Evolutionary conservation across 2,888 invertebrate species (phyloP), one percentile per base, ranked within the genome.

Genomic region (Iselma pallidipennis): DNA sequence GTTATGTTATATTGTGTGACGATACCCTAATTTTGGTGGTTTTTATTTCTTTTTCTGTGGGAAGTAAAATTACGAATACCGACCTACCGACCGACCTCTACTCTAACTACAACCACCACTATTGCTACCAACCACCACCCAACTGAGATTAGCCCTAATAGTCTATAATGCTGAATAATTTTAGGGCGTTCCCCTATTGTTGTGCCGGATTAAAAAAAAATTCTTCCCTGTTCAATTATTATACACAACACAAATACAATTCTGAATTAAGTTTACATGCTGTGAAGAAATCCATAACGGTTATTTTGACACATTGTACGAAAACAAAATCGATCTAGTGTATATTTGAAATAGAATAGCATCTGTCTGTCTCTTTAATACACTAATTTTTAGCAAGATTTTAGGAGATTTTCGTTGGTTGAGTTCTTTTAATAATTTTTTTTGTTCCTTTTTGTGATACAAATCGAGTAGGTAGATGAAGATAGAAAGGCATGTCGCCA

Each of bases 181-280:
- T 45, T 12, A 9, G 45, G 45, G 45, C 45, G 45, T 45, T 45
- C 45, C 42, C 45, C 45, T n/a, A 45, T 45, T 23, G 45, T 45
- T 45, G 12, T 10, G 23, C 10, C 45, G 45, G 45, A 45, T 45
- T 45, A 45, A 23, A 45, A 45, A 23, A 45, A 12, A 16, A 16
- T 7, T 16, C 6, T 4, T 45, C 48, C 60, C 53, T 77, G 78
- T 76, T 77, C 77, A 77, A 74, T 77, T 78, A 78, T 55, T 77
- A 76, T 76, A 70, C 19, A 21, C 12, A 45, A 70, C 19, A 21
- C 12, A 45, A 23, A 45, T 74, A 65, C 65, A 69, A 71, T 71
- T 75, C 69, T 69, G 70, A 75, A 76, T 78, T 73, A 77, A 75
- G 77, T 77, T 71, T 70, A 66, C 77, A 68, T 66, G 75, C 75